Conservation (phyloP, 1,140 invertebrate species). For the Sminthurides bifidus region DNA sequence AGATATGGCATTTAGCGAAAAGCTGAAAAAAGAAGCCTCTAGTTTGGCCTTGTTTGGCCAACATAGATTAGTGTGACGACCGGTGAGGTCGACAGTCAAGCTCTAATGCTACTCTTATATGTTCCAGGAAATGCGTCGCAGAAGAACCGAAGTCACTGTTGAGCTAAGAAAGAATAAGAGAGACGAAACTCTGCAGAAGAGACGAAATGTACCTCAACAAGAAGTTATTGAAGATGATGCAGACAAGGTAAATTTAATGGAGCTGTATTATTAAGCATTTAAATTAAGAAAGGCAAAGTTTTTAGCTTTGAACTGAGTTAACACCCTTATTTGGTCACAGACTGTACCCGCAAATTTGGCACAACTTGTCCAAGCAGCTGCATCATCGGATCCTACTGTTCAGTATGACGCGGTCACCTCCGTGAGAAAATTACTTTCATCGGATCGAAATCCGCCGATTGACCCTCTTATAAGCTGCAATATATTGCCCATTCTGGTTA, state of each 20-base stretch:
- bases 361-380: slow-evolving; percentile 57
- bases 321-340: slow-evolving; percentile 26
- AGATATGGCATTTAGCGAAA: too few relatives aligned
- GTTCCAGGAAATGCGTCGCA: slow-evolving; percentile 82
- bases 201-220: slow-evolving; percentile 77
- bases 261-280: not conserved
- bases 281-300: not conserved
- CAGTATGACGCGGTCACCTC: slow-evolving; percentile 73
- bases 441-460: slow-evolving; percentile 97
- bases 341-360: slow-evolving; percentile 51
- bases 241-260: slow-evolving; percentile 33
- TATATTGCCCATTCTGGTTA: slow-evolving; percentile 85
- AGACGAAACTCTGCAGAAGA: slow-evolving; percentile 88
- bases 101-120: too few relatives aligned
- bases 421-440: slow-evolving; percentile 85
- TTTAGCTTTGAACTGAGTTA: slow-evolving; percentile 8
- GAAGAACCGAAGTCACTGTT: slow-evolving; percentile 88
- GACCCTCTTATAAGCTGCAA: slow-evolving; percentile 86
- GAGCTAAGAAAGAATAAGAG: slow-evolving; percentile 93
- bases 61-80: too few relatives aligned
- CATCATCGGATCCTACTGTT: slow-evolving; percentile 50
- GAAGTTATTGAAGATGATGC: slow-evolving; percentile 55
- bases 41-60: too few relatives aligned
- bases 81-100: too few relatives aligned
- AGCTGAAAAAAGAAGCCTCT: too few relatives aligned